A percentile compares a stretch with the other conserved stretches of the same genome.
Conservation (phyloP, 1,140 invertebrate genomes). For the Lepidurus arcticus region DNA sequence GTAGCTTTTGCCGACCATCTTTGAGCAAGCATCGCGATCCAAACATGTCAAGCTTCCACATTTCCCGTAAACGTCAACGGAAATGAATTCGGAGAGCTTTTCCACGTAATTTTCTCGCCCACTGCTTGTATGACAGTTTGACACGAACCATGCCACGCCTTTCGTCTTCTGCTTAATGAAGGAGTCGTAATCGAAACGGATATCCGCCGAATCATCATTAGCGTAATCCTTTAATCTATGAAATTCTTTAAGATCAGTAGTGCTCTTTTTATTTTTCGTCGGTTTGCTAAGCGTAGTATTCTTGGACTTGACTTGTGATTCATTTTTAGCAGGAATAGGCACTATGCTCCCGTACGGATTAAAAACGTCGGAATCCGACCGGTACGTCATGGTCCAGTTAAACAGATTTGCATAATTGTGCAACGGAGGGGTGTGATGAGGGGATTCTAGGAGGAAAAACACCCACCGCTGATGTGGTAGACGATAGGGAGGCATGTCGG, state of each 20-base stretch:
- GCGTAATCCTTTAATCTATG: neutral
- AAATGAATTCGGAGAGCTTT: constrained; percentile 46
- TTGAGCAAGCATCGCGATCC: neutral
- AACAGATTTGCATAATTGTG: constrained; percentile 42
- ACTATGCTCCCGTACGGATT: constrained; percentile 45
- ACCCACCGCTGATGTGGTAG: constrained; percentile 37
- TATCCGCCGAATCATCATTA: neutral
- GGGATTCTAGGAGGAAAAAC: constrained; percentile 38
- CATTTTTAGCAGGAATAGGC: neutral
- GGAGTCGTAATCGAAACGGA: neutral
- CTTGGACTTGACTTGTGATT: neutral
- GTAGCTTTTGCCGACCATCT: constrained; percentile 39
- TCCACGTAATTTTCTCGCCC: constrained; percentile 47
- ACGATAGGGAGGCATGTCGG: constrained; percentile 43
- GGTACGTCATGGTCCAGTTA: constrained; percentile 58
- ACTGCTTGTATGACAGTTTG: constrained; percentile 48
- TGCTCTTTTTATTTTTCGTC: neutral
- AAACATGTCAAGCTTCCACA: constrained; percentile 43
- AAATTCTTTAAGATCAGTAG: neutral
- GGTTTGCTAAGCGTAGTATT: neutral
- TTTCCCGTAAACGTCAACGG: constrained; percentile 52
- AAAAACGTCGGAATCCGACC: constrained; percentile 51
- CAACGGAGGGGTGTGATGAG: constrained; percentile 25
- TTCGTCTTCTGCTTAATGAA: constrained; percentile 40
- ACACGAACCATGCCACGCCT: constrained; percentile 49